phyloP scores from a whole-genome alignment of 2,797 vertebrate genomes.

The Lemur catta region DNA sequence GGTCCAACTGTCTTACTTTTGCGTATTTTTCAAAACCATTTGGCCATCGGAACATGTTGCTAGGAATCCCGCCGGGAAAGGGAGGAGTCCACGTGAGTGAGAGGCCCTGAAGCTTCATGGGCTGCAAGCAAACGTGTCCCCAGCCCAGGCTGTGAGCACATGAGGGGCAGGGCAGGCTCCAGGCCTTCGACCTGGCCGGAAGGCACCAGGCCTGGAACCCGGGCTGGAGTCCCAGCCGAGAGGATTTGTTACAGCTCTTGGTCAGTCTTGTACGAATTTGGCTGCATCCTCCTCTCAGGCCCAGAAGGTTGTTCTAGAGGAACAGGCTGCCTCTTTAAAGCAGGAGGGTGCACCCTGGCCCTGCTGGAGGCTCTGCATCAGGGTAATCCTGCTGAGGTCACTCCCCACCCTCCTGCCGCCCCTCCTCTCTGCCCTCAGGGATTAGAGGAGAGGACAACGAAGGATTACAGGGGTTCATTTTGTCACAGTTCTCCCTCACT shows the following conservation, averaged over 20 bases:
- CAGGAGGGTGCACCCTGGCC: conserved; percentile 36
- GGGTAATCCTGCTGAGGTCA: conserved; percentile 87
- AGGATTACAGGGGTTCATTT: conserved; percentile 77
- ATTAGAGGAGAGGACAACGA: conserved; percentile 81
- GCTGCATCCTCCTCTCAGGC: accelerated
- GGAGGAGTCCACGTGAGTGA: neutral
- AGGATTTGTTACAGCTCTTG: neutral
- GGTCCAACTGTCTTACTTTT: neutral
- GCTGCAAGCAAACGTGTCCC: neutral
- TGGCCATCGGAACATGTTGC: neutral
- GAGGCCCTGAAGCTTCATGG: neutral
- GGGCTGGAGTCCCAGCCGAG: neutral
- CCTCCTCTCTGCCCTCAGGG: conserved; percentile 78
- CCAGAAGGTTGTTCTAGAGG: neutral
- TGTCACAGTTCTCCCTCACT: conserved; percentile 42
- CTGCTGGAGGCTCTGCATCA: conserved; percentile 84
- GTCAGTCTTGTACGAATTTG: neutral
- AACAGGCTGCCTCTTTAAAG: conserved; percentile 57
- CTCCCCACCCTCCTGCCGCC: neutral
- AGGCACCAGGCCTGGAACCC: neutral
- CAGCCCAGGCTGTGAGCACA: neutral
- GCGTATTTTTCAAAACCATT: neutral
- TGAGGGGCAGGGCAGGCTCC: accelerated
- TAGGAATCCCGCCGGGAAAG: neutral
- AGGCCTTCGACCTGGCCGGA: neutral